Evolutionary conservation across 53 echinoderm and acorn worm species (phyloP).

Genomic region (Stichopus horrens): DNA sequence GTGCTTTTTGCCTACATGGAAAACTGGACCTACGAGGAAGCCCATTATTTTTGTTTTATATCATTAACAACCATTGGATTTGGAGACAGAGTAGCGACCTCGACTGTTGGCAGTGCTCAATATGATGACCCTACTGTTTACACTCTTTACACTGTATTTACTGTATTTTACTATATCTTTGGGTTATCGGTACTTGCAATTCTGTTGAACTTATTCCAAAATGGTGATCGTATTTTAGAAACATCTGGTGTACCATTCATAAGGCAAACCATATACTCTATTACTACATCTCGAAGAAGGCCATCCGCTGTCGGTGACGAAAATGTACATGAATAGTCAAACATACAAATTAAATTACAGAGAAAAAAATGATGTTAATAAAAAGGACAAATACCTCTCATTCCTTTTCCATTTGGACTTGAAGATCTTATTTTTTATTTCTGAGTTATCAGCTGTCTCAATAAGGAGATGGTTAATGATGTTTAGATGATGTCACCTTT

Average conservation of each 20-base stretch:
- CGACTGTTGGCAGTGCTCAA: neutral
- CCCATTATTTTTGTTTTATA: conserved; percentile 88
- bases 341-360: no score
- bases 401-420: no score
- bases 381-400: no score
- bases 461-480: no score
- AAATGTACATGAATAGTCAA: neutral
- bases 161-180: conserved; percentile 56
- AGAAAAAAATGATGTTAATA: no score
- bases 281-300: neutral
- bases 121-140: conserved; percentile 18
- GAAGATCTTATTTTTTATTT: no score
- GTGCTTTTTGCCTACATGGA: conserved; percentile 58
- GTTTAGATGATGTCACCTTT: no score
- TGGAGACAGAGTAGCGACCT: conserved; percentile 75
- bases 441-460: no score
- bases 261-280: neutral
- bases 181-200: conserved; percentile 62
- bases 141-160: conserved; percentile 53
- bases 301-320: neutral
- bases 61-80: conserved; percentile 94
- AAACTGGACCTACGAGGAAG: conserved; percentile 71
- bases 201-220: conserved; percentile 31
- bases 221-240: conserved; percentile 10
- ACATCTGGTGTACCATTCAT: neutral